A percentile compares a stretch with the other conserved stretches of the same genome.
Evolutionary conservation across 2,113 vertebrate species (phyloP).

Genomic region (Crotalus tigris): DNA sequence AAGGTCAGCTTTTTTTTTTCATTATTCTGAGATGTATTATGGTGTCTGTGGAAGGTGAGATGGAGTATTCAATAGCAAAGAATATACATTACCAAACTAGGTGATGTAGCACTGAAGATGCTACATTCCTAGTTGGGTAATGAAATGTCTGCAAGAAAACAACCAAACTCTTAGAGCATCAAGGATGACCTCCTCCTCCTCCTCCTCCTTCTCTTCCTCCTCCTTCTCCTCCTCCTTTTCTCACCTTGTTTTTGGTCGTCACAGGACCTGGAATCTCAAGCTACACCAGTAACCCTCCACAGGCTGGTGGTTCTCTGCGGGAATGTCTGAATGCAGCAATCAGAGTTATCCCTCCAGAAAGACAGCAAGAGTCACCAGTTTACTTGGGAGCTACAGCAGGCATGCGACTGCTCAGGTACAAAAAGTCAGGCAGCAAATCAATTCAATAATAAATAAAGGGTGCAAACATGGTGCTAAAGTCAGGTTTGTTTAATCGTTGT

Average conservation of each 20-base stretch:
- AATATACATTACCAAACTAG: background rate
- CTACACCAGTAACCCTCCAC: slow-evolving; percentile 45
- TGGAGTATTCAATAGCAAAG: background rate
- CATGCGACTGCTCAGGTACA: slow-evolving; percentile 84
- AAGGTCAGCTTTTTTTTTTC: slow-evolving; percentile 64
- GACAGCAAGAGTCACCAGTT: slow-evolving; percentile 68
- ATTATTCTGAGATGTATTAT: background rate
- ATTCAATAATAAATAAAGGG: background rate
- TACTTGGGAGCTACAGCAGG: slow-evolving; percentile 87
- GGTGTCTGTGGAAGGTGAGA: background rate
- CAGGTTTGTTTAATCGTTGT: background rate
- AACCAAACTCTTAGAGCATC: no score
- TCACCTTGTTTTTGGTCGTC: slow-evolving; percentile 17
- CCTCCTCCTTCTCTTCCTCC: no score
- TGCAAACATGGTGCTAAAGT: background rate
- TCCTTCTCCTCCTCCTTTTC: background rate
- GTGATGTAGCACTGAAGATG: no score
- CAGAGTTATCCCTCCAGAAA: slow-evolving; percentile 66
- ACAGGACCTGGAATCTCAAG: slow-evolving; percentile 68
- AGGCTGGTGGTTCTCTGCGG: slow-evolving; percentile 60
- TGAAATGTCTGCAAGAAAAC: no score
- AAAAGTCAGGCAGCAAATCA: background rate
- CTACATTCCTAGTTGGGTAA: no score
- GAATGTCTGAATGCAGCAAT: slow-evolving; percentile 74
- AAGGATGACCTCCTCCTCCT: no score